phyloP scores from a whole-genome alignment of 2,888 invertebrate genomes.

The Caprella mutica region DNA sequence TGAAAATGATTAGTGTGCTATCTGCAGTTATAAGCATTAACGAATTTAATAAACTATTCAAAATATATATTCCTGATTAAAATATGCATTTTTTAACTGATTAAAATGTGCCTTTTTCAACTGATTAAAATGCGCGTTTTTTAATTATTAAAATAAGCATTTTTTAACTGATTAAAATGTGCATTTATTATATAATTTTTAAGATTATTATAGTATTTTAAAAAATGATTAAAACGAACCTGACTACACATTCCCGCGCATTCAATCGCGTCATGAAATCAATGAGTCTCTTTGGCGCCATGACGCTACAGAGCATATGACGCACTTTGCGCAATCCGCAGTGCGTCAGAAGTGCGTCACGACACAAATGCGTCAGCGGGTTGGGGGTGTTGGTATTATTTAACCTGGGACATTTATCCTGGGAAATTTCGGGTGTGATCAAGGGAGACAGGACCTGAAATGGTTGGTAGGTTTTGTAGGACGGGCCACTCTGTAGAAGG shows the following conservation, averaged over 20 bases:
- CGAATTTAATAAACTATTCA: too few species aligned
- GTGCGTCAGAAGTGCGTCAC: conserved; percentile 19
- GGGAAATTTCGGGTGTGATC: background rate
- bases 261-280: conserved; percentile 19
- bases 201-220: too few species aligned
- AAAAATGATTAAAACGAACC: too few species aligned
- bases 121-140: too few species aligned
- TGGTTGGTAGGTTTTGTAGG: conserved; percentile 28
- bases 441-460: conserved; percentile 16
- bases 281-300: conserved; percentile 22
- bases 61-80: too few species aligned
- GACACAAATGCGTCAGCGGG: conserved; percentile 17
- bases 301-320: conserved; percentile 15
- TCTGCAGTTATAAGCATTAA: too few species aligned
- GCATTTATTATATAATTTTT: too few species aligned
- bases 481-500: conserved; percentile 25
- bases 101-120: too few species aligned
- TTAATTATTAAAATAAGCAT: too few species aligned
- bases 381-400: conserved; percentile 7
- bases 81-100: too few species aligned
- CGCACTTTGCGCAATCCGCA: conserved; percentile 24
- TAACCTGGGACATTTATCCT: background rate
- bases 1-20: too few species aligned
- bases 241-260: conserved; percentile 22
- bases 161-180: too few species aligned